These are phyloP conservation scores for Cryptoprocta ferox DNA, from an alignment of 2,797 vertebrate species.

Conservation along the genomic window DNA sequence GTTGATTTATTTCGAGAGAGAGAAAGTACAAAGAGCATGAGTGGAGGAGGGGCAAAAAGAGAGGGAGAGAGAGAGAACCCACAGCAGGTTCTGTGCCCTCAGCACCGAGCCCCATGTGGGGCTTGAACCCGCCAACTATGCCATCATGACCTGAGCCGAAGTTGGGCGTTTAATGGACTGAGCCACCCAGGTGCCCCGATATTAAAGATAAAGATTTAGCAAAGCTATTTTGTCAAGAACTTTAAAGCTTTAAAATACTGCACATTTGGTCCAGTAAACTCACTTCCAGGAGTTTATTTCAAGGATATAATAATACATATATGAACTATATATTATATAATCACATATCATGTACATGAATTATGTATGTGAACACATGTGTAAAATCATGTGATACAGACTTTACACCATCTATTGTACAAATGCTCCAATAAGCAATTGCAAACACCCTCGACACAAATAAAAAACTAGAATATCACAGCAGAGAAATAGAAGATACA, in stretches of 20 bases:
- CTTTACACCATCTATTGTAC: background rate
- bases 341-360: background rate
- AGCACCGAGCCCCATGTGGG: no score
- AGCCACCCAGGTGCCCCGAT: background rate
- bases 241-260: constrained; percentile 30
- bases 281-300: background rate
- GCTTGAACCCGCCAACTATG: no score
- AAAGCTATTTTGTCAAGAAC: background rate
- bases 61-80: no score
- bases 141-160: no score
- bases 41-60: no score
- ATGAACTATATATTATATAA: background rate
- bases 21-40: no score
- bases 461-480: background rate
- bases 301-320: background rate
- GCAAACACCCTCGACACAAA: background rate
- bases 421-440: background rate
- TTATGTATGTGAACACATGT: background rate
- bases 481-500: background rate
- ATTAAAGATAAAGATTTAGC: background rate
- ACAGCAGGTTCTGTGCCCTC: no score
- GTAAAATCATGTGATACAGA: background rate
- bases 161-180: no score
- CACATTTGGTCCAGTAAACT: background rate
- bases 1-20: no score